A percentile compares a stretch with the other conserved stretches of the same genome.
Evolutionary conservation across 1,140 invertebrate species (phyloP).

Genomic region (Lepidurus arcticus): DNA sequence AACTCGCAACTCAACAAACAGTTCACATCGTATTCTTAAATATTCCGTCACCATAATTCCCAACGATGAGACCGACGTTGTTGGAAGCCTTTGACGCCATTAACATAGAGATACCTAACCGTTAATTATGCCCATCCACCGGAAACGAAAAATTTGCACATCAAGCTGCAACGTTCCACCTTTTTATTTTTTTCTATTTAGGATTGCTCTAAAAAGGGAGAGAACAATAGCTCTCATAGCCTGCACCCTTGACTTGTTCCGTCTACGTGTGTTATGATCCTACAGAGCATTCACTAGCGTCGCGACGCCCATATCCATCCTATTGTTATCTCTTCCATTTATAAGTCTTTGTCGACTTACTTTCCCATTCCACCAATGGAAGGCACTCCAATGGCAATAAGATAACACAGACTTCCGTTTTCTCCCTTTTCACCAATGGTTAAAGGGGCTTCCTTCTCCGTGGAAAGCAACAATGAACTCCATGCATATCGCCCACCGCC

Average conservation of each 20-base stretch:
- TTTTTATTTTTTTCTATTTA: neutral
- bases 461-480: slow-evolving; percentile 9
- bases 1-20: slow-evolving; percentile 8
- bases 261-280: slow-evolving; percentile 3
- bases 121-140: slow-evolving; percentile 8
- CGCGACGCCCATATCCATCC: neutral
- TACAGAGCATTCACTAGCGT: neutral
- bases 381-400: neutral
- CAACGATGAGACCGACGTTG: neutral
- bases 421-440: slow-evolving; percentile 11
- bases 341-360: neutral
- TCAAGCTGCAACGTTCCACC: slow-evolving; percentile 13
- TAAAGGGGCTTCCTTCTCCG: neutral
- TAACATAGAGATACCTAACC: neutral
- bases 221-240: neutral
- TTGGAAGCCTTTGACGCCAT: neutral
- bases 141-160: slow-evolving; percentile 1
- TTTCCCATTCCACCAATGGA: slow-evolving; percentile 14
- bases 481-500: neutral
- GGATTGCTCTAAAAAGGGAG: neutral
- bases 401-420: slow-evolving; percentile 1
- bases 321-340: neutral
- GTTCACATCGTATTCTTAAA: neutral
- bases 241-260: slow-evolving; percentile 14
- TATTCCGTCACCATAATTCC: neutral